Evolutionary conservation across 2,888 invertebrate genomes (phyloP).

Genomic region (Ditylenchus weischeri): DNA sequence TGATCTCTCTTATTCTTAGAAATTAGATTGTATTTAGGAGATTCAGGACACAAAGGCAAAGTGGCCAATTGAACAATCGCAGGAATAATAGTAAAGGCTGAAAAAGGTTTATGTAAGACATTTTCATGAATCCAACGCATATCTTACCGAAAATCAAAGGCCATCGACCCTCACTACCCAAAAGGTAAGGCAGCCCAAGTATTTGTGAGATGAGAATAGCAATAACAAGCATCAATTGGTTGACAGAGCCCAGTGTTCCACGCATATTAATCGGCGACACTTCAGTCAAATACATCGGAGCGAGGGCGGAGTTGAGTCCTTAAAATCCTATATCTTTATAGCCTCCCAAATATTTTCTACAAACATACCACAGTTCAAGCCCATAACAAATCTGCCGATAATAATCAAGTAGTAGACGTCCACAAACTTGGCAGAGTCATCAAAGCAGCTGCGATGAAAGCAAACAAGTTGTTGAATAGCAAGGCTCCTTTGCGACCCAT

Average conservation of each 20-base stretch:
- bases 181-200: slow-evolving; percentile 70
- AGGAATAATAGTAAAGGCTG: slow-evolving; percentile 64
- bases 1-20: slow-evolving; percentile 34
- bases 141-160: slow-evolving; percentile 12
- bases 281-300: slow-evolving; percentile 83
- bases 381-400: slow-evolving; percentile 85
- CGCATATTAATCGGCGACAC: slow-evolving; percentile 78
- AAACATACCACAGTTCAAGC: slow-evolving; percentile 94
- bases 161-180: slow-evolving; percentile 68
- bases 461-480: slow-evolving; percentile 75
- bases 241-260: slow-evolving; percentile 81
- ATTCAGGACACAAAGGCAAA: slow-evolving; percentile 78
- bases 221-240: slow-evolving; percentile 82
- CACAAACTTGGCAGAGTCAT: slow-evolving; percentile 71
- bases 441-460: slow-evolving; percentile 70
- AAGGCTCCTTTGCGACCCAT: slow-evolving; percentile 78
- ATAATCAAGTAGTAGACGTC: slow-evolving; percentile 76
- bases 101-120: slow-evolving; percentile 18
- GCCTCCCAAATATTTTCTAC: no score
- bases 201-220: slow-evolving; percentile 78
- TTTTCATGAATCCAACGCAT: not conserved
- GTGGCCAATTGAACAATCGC: slow-evolving; percentile 71
- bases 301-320: slow-evolving; percentile 80
- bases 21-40: slow-evolving; percentile 71
- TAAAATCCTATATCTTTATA: no score